Percentiles rank a stretch among this genome's conserved stretches.
Conservation (phyloP, 2,113 vertebrate species). For the Lophochroa leadbeateri region DNA sequence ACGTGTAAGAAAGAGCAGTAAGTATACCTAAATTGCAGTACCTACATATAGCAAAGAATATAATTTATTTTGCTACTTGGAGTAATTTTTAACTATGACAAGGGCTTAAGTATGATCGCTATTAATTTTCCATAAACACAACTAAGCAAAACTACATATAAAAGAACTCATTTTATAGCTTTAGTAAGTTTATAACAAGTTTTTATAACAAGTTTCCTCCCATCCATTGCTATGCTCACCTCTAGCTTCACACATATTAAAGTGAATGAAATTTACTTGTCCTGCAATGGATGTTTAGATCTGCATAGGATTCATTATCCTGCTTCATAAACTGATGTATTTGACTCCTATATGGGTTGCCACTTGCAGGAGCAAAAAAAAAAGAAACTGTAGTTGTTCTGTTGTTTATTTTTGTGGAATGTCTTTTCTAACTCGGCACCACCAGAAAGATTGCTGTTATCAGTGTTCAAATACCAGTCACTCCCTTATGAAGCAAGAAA, state of each 20-base stretch:
- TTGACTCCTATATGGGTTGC: neutral
- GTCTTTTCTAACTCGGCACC: slow-evolving; percentile 75
- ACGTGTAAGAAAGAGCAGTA: neutral
- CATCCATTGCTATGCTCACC: neutral
- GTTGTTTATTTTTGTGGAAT: slow-evolving; percentile 77
- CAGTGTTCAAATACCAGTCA: slow-evolving; percentile 81
- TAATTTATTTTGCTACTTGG: neutral
- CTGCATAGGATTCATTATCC: neutral
- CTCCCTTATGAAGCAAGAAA: slow-evolving; percentile 79
- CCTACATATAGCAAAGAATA: neutral
- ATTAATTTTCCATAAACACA: neutral
- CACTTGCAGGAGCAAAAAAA: neutral
- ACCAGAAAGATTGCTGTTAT: slow-evolving; percentile 79
- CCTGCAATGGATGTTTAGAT: neutral
- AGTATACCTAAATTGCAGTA: neutral
- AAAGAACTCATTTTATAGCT: neutral
- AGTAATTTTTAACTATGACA: neutral
- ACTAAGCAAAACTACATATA: neutral
- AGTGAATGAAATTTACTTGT: neutral
- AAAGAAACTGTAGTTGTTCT: slow-evolving; percentile 35
- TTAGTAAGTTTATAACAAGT: neutral
- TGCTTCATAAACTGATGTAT: neutral
- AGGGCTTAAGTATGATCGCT: neutral
- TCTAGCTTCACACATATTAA: neutral
- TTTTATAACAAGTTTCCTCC: neutral